phyloP scores from a whole-genome alignment of 2,113 vertebrate genomes.

The Brachirus orientalis region DNA sequence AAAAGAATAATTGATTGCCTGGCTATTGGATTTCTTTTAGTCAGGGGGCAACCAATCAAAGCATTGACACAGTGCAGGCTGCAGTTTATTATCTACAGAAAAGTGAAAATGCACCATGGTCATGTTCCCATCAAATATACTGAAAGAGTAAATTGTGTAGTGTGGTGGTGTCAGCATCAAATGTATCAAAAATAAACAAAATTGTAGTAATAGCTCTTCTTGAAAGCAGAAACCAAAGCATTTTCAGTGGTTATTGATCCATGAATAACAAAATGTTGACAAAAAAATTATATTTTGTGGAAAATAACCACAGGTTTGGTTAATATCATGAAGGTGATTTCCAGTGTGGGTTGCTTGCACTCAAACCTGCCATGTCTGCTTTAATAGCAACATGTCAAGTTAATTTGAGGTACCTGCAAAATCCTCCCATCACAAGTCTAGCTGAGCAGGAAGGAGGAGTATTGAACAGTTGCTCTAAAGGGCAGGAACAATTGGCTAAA shows the following conservation, averaged over 20 bases:
- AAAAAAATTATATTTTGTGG: conserved; percentile 35
- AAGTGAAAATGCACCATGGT: conserved; percentile 3
- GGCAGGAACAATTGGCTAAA: conserved; percentile 46
- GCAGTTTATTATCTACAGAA: conserved; percentile 24
- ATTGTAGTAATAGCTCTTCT: conserved; percentile 43
- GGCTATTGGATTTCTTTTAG: conserved; percentile 25
- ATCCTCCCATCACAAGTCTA: conserved; percentile 1
- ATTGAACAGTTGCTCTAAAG: conserved; percentile 30
- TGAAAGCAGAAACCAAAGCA: conserved; percentile 22
- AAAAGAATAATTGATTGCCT: conserved; percentile 18
- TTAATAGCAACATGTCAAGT: conserved; percentile 16
- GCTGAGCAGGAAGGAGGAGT: conserved; percentile 13
- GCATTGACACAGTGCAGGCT: conserved; percentile 13
- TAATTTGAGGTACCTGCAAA: conserved; percentile 16
- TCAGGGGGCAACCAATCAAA: conserved; percentile 26
- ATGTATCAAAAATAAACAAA: conserved; percentile 41
- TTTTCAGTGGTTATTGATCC: conserved; percentile 22
- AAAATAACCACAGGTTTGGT: conserved; percentile 31
- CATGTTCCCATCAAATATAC: too few species aligned
- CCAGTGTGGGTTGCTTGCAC: too few species aligned
- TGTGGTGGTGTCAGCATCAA: too few species aligned
- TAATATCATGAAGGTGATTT: conserved; percentile 32
- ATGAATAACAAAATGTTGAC: conserved; percentile 53
- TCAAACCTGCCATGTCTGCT: conserved; percentile 39
- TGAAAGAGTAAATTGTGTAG: too few species aligned